A percentile compares a stretch with the other conserved stretches of the same genome.
Evolutionary conservation across 2,113 vertebrate species (phyloP).

Genomic region (Micronisus gabar): DNA sequence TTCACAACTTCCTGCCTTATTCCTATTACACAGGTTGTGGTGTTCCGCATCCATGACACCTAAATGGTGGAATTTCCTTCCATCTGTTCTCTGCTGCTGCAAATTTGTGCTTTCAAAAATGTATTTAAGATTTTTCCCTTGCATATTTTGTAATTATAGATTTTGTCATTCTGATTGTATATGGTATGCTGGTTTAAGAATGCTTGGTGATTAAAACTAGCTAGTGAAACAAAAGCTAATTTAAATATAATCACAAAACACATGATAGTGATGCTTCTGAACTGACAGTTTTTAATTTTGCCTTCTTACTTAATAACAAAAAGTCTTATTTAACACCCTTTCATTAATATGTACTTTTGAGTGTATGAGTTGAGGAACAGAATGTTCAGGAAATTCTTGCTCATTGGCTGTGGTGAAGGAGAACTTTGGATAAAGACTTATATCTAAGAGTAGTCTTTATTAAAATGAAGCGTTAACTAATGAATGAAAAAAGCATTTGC

Average conservation of each 20-base stretch:
- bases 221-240: background rate
- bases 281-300: background rate
- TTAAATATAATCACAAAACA: background rate
- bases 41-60: background rate
- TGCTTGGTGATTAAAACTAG: background rate
- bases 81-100: background rate
- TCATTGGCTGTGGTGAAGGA: background rate
- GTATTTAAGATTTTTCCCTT: background rate
- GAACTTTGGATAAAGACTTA: background rate
- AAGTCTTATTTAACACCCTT: background rate
- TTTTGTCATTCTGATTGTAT: background rate
- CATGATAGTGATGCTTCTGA: background rate
- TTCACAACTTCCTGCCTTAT: background rate
- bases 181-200: background rate
- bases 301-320: background rate
- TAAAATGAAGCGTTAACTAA: background rate
- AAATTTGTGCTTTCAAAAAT: background rate
- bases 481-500: background rate
- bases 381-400: background rate
- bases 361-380: background rate
- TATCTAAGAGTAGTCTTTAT: background rate
- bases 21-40: background rate
- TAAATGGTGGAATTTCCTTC: background rate
- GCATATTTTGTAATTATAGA: background rate
- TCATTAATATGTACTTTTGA: background rate